Evolutionary conservation across 2,888 invertebrate genomes (phyloP), one percentile per base, ranked within the genome.

Genomic region (Leptodirus hochenwartii): DNA sequence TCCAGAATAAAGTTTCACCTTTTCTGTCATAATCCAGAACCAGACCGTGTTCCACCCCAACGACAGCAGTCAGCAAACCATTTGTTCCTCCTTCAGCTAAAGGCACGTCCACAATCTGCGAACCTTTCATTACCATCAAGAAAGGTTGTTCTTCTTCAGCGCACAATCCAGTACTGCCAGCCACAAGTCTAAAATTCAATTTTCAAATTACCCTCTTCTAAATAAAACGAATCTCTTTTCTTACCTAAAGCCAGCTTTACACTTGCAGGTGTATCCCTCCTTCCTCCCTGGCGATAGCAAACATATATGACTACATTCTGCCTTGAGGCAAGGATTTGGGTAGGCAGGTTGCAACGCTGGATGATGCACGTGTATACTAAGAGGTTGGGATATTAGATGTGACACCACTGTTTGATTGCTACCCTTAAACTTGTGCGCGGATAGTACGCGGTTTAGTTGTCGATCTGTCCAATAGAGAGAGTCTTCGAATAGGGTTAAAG

Each of bases 381-480:
- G 62, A 0, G 95, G 95, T 54, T 93, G 90, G 3, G 87, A 85
- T 39, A 95, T 90, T 32, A 91, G 60, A 52, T 93, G 91, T 0
- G 87, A 88, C 0, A 93, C 84, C 2, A 95, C 88, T 0, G 85
- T 85, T 52, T 91, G 88, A 50, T 91, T 90, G 15, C 27, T 29
- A 43, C 48, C 56, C 41, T 71, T 72, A 56, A 81, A 91, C 57
- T 96, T 96, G 52, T 91, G 81, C 1, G 88, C 87, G 0, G 82
- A 87, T 4, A 81, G 54, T 9, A 88, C 88, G 12, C 91, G 59
- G 50, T 95, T 93, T 22, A 91, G 57, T 51, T 93, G 90, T 2
- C 88, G 64, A 51, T 95, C 95, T 0, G 93, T 93, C 88, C 93
- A 96, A 56, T 91, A 98, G 32, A 98, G 61, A 0, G 82, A 82